Evolutionary conservation across 1,140 invertebrate genomes (phyloP).

Genomic region (Drosophila repletoides): DNA sequence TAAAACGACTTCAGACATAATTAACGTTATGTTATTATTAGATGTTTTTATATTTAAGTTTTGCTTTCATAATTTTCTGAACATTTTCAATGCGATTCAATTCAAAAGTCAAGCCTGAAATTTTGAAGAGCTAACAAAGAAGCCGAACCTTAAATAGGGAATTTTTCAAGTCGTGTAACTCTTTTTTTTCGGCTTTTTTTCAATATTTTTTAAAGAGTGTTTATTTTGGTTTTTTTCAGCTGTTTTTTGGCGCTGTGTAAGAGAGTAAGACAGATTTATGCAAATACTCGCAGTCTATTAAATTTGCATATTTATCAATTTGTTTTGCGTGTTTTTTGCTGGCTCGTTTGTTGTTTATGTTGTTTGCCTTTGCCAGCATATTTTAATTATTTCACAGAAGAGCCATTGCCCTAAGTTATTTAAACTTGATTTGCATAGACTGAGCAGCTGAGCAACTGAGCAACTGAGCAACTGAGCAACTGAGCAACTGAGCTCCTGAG

Average conservation of each 20-base stretch:
- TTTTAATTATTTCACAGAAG: slow-evolving; percentile 70
- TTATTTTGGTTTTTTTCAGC: neutral
- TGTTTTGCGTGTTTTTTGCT: slow-evolving; percentile 55
- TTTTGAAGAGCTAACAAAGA: too few species aligned
- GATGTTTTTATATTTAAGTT: neutral
- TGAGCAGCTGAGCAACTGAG: neutral
- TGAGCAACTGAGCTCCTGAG: neutral
- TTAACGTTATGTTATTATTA: too few species aligned
- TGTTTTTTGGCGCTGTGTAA: slow-evolving; percentile 40
- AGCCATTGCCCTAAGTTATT: slow-evolving; percentile 56
- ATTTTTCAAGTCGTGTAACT: slow-evolving; percentile 5
- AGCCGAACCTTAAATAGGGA: neutral
- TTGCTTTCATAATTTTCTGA: too few species aligned
- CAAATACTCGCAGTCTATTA: slow-evolving; percentile 75
- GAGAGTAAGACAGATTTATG: too few species aligned
- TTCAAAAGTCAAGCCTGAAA: too few species aligned
- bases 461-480: neutral
- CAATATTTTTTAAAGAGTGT: slow-evolving; percentile 3
- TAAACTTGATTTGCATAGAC: slow-evolving; percentile 59
- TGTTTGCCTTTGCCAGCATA: slow-evolving; percentile 72
- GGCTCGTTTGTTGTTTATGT: slow-evolving; percentile 29
- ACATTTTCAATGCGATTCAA: too few species aligned
- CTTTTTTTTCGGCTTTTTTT: neutral
- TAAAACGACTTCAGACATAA: too few species aligned
- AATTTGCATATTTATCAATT: slow-evolving; percentile 81